Conservation (phyloP, 2,797 vertebrate genomes). For the Miichthys miiuy region DNA sequence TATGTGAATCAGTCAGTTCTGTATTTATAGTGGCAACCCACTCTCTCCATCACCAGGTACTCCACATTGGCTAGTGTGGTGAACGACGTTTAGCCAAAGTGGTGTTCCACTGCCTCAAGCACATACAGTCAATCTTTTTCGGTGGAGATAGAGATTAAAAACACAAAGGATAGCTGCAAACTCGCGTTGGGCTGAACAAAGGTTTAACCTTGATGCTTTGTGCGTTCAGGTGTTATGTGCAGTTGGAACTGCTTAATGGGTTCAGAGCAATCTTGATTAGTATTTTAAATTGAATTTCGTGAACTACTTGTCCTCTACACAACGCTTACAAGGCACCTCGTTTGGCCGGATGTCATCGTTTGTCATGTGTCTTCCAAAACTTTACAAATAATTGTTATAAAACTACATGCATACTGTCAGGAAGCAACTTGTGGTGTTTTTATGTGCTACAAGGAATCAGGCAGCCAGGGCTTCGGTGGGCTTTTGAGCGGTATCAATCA, state of each 20-base stretch:
- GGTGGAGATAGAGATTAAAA: conserved; percentile 15
- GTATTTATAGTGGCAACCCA: conserved; percentile 62
- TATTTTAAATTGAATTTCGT: neutral
- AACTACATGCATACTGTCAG: neutral
- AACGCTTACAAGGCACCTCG: neutral
- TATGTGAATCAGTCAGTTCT: conserved; percentile 55
- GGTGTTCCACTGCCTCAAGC: conserved; percentile 25
- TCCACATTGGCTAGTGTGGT: conserved; percentile 16
- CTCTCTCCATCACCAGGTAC: conserved; percentile 50
- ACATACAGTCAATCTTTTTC: conserved; percentile 3
- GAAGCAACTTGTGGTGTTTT: too few relatives aligned
- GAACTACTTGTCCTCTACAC: neutral
- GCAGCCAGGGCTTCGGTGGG: too few relatives aligned
- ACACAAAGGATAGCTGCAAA: neutral
- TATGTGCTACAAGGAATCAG: too few relatives aligned
- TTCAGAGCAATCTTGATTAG: neutral
- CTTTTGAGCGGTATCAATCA: too few relatives aligned
- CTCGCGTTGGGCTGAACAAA: neutral
- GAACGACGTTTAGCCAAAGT: conserved; percentile 36
- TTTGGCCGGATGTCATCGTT: neutral
- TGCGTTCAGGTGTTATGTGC: too few relatives aligned
- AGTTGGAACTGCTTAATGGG: neutral
- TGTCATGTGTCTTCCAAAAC: neutral
- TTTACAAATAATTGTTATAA: neutral
- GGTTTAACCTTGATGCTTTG: too few relatives aligned